Percentiles rank a stretch among this genome's conserved stretches.
These are phyloP conservation scores for Ophonus ardosiacus DNA, from an alignment of 2,888 invertebrate genomes.

Conservation along the genomic window DNA sequence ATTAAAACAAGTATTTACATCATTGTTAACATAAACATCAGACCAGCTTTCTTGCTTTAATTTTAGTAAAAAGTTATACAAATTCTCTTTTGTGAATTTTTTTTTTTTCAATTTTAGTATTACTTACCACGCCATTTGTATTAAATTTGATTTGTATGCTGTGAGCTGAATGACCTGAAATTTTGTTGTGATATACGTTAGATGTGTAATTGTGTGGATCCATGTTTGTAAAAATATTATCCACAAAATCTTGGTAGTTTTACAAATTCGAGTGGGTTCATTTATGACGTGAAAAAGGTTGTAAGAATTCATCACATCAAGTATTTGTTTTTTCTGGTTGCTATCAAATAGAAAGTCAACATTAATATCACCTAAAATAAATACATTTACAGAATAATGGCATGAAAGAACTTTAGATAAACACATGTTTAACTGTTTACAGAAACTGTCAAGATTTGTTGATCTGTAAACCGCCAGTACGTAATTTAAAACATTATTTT, in stretches of 20 bases:
- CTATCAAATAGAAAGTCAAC: not conserved
- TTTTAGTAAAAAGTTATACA: too few species aligned
- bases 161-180: conserved; percentile 16
- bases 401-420: not conserved
- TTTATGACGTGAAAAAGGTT: not conserved
- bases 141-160: not conserved
- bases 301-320: conserved; percentile 16
- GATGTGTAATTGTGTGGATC: not conserved
- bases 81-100: too few species aligned
- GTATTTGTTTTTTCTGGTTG: not conserved
- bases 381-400: not conserved
- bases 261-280: not conserved
- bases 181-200: not conserved
- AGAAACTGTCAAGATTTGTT: not conserved
- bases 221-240: conserved; percentile 25
- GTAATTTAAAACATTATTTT: conserved; percentile 2
- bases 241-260: conserved; percentile 2
- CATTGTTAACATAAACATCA: not conserved
- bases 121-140: not conserved
- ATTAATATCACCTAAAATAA: conserved; percentile 14
- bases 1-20: conserved; percentile 32
- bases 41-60: not conserved
- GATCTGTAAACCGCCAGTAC: not conserved
- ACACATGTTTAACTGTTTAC: not conserved
- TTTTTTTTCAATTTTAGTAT: too few species aligned